Evolutionary conservation across 1,140 invertebrate species (phyloP), one percentile per base, ranked within the genome.

Genomic region (Drosophila tristis): DNA sequence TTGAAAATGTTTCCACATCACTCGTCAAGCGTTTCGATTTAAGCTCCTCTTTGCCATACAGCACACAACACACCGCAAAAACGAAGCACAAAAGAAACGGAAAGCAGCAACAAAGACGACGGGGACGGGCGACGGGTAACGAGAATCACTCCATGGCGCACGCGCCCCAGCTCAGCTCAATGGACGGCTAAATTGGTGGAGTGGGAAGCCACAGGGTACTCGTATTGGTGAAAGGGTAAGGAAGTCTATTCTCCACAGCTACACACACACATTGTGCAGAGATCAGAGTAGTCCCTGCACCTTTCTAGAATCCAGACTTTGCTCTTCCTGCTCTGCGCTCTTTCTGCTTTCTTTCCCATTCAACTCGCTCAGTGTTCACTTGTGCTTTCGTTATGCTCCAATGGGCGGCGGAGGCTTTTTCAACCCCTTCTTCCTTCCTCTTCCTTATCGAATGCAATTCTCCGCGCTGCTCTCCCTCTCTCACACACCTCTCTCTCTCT

Each of bases 1-100:
- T 81, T 91, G 86, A 91, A 91, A 91, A 91, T 91, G 86, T 91
- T 91, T 91, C 90, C 90, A 91, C 90, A 91, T 91, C 86, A 91
- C 90, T 91, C 90, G 86, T 91, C 90, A 91, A 91, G 90, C 90
- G 90, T 91, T 91, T 91, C 90, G 84, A 81, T 81, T 87, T 65
- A 75, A 77, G 73, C 80, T 84, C 80, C 80, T 85, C 80, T 74
- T 76, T 59, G 67, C 78, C 77, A 68, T 67, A 64, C 54, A 43
- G 11, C 64, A 55, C 53, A 58, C 49, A 50, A 23, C 56, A 29
- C 35, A 39, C 11, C 9, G 5, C 11, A 39, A 39, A 66, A 53
- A 72, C 23, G 71, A 75, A 59, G 64, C 47, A 62, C 35, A 50
- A 74, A 80, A 66, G 73, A 73, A 84, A 82, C 64, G 75, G 84